These are phyloP conservation scores for Epicauta chinensis DNA, from an alignment of 1,140 invertebrate species.

Conservation along the genomic window DNA sequence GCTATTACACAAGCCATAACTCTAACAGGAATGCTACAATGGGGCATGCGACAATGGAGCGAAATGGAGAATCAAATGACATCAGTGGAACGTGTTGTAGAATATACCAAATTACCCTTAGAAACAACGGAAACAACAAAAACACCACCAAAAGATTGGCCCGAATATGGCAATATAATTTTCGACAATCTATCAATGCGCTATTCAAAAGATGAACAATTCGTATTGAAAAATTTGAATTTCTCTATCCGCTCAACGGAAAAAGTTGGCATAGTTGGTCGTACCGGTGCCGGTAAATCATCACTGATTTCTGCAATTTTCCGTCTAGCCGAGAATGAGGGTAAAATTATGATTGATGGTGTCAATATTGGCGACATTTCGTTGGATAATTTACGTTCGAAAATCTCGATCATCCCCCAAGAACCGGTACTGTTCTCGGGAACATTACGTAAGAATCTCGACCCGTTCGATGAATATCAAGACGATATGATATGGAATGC, in stretches of 20 bases:
- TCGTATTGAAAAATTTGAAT: slow-evolving; percentile 50
- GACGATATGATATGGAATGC: slow-evolving; percentile 74
- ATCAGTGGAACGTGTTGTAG: slow-evolving; percentile 67
- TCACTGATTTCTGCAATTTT: slow-evolving; percentile 68
- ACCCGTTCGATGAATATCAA: slow-evolving; percentile 68
- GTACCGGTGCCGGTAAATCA: slow-evolving; percentile 76
- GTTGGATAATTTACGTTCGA: slow-evolving; percentile 59
- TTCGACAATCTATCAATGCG: slow-evolving; percentile 52
- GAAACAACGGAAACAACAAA: slow-evolving; percentile 60
- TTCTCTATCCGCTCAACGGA: slow-evolving; percentile 59
- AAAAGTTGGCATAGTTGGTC: slow-evolving; percentile 59
- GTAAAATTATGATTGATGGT: slow-evolving; percentile 20
- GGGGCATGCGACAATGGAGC: slow-evolving; percentile 71
- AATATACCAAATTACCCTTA: slow-evolving; percentile 60
- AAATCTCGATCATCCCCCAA: slow-evolving; percentile 74
- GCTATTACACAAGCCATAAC: slow-evolving; percentile 71
- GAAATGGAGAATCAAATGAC: slow-evolving; percentile 77
- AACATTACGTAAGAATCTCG: slow-evolving; percentile 72
- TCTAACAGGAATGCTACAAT: slow-evolving; percentile 73
- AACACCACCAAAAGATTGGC: slow-evolving; percentile 71
- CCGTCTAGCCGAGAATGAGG: slow-evolving; percentile 44
- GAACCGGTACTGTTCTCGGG: slow-evolving; percentile 52
- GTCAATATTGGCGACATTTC: slow-evolving; percentile 52
- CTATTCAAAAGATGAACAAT: slow-evolving; percentile 44
- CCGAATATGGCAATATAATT: slow-evolving; percentile 58